Evolutionary conservation across 2,113 vertebrate species (phyloP).

Genomic region (Barnardius zonarius): DNA sequence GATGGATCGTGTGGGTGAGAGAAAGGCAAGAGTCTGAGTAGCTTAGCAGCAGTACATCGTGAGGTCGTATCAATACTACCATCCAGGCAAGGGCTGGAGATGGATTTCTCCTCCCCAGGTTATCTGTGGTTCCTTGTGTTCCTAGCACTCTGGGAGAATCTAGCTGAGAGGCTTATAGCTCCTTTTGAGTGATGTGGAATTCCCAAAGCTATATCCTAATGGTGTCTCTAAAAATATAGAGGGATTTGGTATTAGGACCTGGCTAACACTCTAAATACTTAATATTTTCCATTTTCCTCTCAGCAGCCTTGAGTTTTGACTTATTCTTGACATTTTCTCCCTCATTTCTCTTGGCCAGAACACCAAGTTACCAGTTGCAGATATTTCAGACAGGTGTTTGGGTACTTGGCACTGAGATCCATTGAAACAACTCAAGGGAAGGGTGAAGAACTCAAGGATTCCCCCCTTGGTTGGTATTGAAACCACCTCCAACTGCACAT

Average conservation of each 20-base stretch:
- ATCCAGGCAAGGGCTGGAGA: not conserved
- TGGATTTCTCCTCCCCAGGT: not conserved
- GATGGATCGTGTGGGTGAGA: not conserved
- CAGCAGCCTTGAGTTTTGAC: not conserved
- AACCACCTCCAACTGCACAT: not conserved
- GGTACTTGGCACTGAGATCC: not conserved
- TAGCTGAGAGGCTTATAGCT: not conserved
- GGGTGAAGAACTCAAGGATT: fast-evolving
- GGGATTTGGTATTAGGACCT: not conserved
- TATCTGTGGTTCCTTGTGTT: not conserved
- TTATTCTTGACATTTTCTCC: not conserved
- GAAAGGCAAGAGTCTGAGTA: not conserved
- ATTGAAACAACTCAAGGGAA: not conserved
- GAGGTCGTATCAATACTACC: not conserved
- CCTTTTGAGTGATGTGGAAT: not conserved
- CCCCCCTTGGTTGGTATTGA: not conserved
- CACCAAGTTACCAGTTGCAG: not conserved
- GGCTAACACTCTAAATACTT: not conserved
- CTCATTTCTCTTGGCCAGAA: not conserved
- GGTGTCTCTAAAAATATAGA: not conserved
- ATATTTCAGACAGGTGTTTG: not conserved
- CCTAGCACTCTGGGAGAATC: not conserved
- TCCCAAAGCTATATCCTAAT: not conserved
- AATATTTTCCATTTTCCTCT: not conserved
- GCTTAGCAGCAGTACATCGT: not conserved